Percentiles rank a stretch among this genome's conserved stretches.
These are phyloP conservation scores for Microcebus tavaratra DNA, from an alignment of 2,113 vertebrate species.

Conservation along the genomic window DNA sequence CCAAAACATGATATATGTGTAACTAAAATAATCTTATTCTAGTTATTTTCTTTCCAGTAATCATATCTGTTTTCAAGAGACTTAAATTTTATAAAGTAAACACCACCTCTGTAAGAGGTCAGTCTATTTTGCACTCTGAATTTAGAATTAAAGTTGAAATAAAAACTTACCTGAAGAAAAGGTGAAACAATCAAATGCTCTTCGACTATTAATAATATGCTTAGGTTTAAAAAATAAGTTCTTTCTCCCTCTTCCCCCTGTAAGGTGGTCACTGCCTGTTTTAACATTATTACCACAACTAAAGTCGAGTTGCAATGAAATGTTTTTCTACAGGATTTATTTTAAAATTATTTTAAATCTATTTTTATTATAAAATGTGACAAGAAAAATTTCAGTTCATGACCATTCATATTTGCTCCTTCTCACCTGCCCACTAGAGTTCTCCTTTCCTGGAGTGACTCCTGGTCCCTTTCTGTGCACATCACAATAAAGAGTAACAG, in stretches of 20 bases:
- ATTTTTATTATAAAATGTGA: background rate
- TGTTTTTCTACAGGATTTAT: background rate
- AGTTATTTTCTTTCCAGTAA: slow-evolving; percentile 46
- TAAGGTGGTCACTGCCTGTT: background rate
- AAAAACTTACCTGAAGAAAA: slow-evolving; percentile 38
- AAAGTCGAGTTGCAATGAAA: background rate
- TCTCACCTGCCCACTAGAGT: background rate
- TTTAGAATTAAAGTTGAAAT: slow-evolving; percentile 42
- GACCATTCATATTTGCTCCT: background rate
- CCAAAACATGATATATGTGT: background rate
- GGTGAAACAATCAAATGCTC: background rate
- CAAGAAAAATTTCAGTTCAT: background rate
- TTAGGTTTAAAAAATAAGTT: background rate
- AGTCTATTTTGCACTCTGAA: slow-evolving; percentile 27
- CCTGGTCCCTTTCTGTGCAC: background rate
- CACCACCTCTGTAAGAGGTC: background rate
- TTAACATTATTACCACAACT: background rate
- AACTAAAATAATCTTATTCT: slow-evolving; percentile 40
- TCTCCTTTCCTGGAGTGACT: background rate
- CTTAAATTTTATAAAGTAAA: slow-evolving; percentile 44
- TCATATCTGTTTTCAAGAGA: slow-evolving; percentile 37
- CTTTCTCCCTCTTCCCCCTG: background rate
- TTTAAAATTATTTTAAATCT: slow-evolving; percentile 6
- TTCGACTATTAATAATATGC: background rate
- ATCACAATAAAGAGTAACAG: background rate